Conservation (phyloP, 2,113 vertebrate species). For the Limnothrissa miodon region DNA sequence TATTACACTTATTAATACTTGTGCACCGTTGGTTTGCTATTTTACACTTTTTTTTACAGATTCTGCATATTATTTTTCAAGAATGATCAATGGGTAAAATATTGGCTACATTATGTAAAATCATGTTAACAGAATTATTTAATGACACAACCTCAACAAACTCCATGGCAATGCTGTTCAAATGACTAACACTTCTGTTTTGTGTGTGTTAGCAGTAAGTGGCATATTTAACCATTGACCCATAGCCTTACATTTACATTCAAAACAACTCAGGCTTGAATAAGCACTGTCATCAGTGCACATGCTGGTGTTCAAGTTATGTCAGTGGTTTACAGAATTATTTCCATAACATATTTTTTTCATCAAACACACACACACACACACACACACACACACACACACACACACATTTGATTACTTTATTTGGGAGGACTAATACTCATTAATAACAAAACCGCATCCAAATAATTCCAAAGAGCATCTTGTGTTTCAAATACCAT, state of each 20-base stretch:
- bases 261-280: neutral
- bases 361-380: neutral
- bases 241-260: neutral
- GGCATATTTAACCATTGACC: conserved; percentile 5
- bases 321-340: neutral
- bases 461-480: too few relatives aligned
- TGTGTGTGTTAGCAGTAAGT: neutral
- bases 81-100: too few relatives aligned
- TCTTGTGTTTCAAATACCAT: too few relatives aligned
- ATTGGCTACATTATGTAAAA: neutral
- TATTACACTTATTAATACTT: neutral
- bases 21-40: neutral
- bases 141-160: neutral
- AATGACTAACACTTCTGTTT: neutral
- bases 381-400: neutral
- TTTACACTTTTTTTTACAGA: neutral
- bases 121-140: neutral
- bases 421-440: too few relatives aligned
- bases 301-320: neutral
- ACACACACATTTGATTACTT: neutral
- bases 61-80: neutral
- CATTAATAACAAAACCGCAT: too few relatives aligned
- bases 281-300: neutral
- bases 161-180: neutral
- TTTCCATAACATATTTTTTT: neutral